These are phyloP conservation scores for Cyclina sinensis DNA, from an alignment of 1,140 invertebrate species.

Conservation along the genomic window DNA sequence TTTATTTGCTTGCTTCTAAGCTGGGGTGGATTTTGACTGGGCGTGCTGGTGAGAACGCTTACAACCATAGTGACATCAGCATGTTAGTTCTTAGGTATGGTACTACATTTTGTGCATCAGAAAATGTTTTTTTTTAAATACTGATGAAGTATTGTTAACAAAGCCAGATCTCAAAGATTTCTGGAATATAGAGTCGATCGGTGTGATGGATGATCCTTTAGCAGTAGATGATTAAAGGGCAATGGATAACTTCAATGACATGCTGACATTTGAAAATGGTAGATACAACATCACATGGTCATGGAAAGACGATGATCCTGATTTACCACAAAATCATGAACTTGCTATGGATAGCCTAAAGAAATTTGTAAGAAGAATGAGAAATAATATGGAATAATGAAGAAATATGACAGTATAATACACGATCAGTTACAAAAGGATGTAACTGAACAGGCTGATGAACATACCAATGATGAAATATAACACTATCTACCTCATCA, in stretches of 20 bases:
- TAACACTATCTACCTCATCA: constrained; percentile 55
- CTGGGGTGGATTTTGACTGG: neutral
- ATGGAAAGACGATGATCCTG: constrained; percentile 30
- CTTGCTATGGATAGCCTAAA: constrained; percentile 36
- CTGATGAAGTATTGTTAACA: neutral
- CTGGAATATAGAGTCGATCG: constrained; percentile 59
- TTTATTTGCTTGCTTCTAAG: neutral
- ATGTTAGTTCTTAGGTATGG: constrained; percentile 37
- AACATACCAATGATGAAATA: neutral
- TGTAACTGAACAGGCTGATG: constrained; percentile 15
- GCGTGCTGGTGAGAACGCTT: neutral
- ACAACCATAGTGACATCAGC: neutral
- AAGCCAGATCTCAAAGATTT: constrained; percentile 35
- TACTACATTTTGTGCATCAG: neutral
- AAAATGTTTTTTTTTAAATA: neutral
- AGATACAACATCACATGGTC: constrained; percentile 48
- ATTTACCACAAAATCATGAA: constrained; percentile 56
- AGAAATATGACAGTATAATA: constrained; percentile 52
- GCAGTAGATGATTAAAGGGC: constrained; percentile 17
- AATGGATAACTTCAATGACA: constrained; percentile 3
- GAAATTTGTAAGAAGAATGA: constrained; percentile 27
- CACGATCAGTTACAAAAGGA: constrained; percentile 54
- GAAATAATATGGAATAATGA: constrained; percentile 41
- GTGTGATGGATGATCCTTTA: constrained; percentile 32
- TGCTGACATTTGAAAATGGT: constrained; percentile 2